Base-by-base conservation (phyloP, 2,113 vertebrate species). In the Patagioenas fasciata region DNA sequence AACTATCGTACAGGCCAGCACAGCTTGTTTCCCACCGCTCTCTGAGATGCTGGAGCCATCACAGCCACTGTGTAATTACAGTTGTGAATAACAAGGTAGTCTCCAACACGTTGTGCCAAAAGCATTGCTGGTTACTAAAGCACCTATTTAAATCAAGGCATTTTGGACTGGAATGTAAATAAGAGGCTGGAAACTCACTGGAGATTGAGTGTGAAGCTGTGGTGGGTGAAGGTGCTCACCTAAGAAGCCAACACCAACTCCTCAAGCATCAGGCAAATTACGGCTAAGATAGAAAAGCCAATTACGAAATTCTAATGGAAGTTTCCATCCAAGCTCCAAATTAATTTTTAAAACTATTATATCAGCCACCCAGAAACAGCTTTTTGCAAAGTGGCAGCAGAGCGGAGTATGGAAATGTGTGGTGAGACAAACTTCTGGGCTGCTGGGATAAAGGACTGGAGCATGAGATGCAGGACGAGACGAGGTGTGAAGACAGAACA, bases 341-440 rank as follows among this genome's bases (percentile, higher is more conserved):
- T 61, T 64, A 1, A n/a, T 77, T 81, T 89, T 21, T 32, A 91
- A 93, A 73, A 71, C 2, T 8, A 79, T 92, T 74, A 15, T 84
- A 70, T 72, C 91, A 95, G 65, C 56, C 75, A 48, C 28, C 38
- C 69, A 91, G 82, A 65, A 91, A 70, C 79, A 92, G 72, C 72
- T 81, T 91, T 91, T 89, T 64, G 85, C 64, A 74, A 69, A 82
- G 79, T 8, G 17, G 85, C 62, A 82, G 88, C 23, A 29, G 28
- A 75, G 78, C 29, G 57, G 90, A 96, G 67, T 42, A 67, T 86
- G 86, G 88, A 61, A 81, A 69, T 34, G 87, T 69, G 89, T 25
- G 80, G 65, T 89, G 91, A 96, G 93, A 91, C 57, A 85, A 89
- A 92, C 77, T 93, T 51, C 92, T 95, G 92, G 88, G 94, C 94